Evolutionary conservation across 2,888 invertebrate genomes (phyloP), one percentile per base, ranked within the genome.

Genomic region (Eulithis prunata): DNA sequence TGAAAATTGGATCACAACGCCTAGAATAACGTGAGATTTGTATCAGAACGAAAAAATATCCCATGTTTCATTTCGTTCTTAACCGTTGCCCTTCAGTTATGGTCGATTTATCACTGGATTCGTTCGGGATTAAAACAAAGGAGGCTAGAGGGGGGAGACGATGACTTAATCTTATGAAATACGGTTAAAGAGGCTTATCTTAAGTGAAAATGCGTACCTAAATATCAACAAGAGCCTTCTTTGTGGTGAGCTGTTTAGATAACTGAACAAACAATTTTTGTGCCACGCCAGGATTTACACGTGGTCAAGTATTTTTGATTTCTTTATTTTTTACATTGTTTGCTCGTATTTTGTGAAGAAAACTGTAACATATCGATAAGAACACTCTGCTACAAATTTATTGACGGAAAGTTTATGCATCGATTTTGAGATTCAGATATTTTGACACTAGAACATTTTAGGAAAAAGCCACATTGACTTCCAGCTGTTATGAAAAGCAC

Each of bases 161-260:
- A 76, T 78, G 82, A 79, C 81, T 82, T 85, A 83, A 84, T 85
- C 84, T 84, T 79, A 77, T 85, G 75, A 85, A 86, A 85, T 85
- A 85, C 81, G 81, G 80, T 78, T 75, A 76, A 72, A 65, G 73
- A 71, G 75, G 79, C 79, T 85, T 85, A 85, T 84, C 85, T 85
- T 76, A 81, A 85, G 83, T 82, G 82, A 83, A 84, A 85, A 84
- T 73, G 78, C 78, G 78, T 78, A 78, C 74, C 78, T 79, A 79
- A 84, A 83, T 79, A 82, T 82, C 80, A 81, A 79, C 77, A 74
- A 77, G 73, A 71, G 74, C 63, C 68, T 74, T 79, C 70, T 74
- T 78, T 77, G 72, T 75, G 76, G 71, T 59, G 62, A 58, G 71
- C 69, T 76, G 76, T 75, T 74, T 73, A 75, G 77, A 73, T 74